phyloP scores from a whole-genome alignment of 2,113 vertebrate genomes.

The Tonatia bakeri region DNA sequence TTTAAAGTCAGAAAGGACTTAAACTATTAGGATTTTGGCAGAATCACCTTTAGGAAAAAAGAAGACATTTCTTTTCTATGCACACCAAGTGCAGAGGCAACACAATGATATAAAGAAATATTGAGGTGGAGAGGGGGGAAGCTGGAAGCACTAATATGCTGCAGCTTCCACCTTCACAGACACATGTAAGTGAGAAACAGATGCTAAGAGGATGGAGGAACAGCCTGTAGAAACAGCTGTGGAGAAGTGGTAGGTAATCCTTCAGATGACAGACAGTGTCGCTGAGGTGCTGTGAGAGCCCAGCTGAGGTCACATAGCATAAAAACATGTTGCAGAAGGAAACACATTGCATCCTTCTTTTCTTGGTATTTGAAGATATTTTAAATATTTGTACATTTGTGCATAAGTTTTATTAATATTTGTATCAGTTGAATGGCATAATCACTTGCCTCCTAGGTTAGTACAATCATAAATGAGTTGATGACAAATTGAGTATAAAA shows the following conservation, averaged over 20 bases:
- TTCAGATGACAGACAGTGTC: background rate
- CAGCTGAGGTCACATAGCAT: background rate
- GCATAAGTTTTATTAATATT: background rate
- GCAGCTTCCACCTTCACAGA: background rate
- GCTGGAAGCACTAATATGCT: background rate
- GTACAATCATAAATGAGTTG: background rate
- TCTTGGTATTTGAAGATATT: background rate
- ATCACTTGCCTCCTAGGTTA: background rate
- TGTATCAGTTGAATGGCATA: background rate
- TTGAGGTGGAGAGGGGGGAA: background rate
- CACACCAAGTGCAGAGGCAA: background rate
- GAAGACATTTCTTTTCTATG: background rate
- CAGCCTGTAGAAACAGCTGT: background rate
- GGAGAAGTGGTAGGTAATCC: background rate
- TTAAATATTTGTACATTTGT: background rate
- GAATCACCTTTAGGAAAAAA: background rate
- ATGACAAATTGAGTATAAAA: constrained; percentile 28
- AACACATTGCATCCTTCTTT: background rate
- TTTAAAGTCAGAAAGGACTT: background rate
- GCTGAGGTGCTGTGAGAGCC: background rate
- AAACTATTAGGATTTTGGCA: background rate
- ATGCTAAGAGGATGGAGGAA: background rate
- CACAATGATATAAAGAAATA: background rate
- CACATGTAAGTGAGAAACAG: background rate
- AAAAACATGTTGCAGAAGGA: background rate